These are phyloP conservation scores for Drosophila leonis DNA, from an alignment of 2,888 invertebrate species.

Conservation along the genomic window DNA sequence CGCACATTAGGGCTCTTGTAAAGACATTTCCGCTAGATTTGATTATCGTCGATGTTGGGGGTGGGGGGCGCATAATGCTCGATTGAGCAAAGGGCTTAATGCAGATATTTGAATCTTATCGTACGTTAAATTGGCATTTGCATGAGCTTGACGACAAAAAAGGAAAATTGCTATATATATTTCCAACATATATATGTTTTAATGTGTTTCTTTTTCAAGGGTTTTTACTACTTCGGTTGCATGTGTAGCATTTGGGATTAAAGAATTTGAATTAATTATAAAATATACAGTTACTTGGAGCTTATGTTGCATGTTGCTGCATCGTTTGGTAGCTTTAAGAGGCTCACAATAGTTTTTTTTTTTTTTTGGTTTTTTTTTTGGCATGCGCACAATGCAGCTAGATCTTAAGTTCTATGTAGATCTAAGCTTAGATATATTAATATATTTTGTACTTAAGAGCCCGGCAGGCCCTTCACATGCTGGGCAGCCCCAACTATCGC, in stretches of 20 bases:
- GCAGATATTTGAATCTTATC: slow-evolving; percentile 27
- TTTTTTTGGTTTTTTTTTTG: slow-evolving; percentile 42
- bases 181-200: not conserved
- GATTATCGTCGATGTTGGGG: slow-evolving; percentile 27
- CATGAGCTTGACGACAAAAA: slow-evolving; percentile 23
- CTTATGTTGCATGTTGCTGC: slow-evolving; percentile 60
- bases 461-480: slow-evolving; percentile 54
- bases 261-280: slow-evolving; percentile 37
- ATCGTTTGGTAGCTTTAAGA: slow-evolving; percentile 8
- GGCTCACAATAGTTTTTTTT: slow-evolving; percentile 26
- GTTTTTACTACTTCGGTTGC: not conserved
- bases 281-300: not conserved
- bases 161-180: slow-evolving; percentile 44
- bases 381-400: slow-evolving; percentile 76
- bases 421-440: slow-evolving; percentile 48
- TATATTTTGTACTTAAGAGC: not conserved
- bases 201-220: not conserved
- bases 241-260: slow-evolving; percentile 22
- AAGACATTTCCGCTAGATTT: slow-evolving; percentile 65
- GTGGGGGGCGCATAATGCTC: slow-evolving; percentile 5
- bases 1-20: slow-evolving; percentile 53
- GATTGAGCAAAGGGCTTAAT: slow-evolving; percentile 13
- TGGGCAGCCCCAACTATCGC: slow-evolving; percentile 16
- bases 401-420: slow-evolving; percentile 47
- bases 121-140: slow-evolving; percentile 37